Percentiles rank a stretch among this genome's conserved stretches.
These are phyloP conservation scores for Tetraodon nigroviridis DNA, from an alignment of 2,113 vertebrate species.

Conservation along the genomic window DNA sequence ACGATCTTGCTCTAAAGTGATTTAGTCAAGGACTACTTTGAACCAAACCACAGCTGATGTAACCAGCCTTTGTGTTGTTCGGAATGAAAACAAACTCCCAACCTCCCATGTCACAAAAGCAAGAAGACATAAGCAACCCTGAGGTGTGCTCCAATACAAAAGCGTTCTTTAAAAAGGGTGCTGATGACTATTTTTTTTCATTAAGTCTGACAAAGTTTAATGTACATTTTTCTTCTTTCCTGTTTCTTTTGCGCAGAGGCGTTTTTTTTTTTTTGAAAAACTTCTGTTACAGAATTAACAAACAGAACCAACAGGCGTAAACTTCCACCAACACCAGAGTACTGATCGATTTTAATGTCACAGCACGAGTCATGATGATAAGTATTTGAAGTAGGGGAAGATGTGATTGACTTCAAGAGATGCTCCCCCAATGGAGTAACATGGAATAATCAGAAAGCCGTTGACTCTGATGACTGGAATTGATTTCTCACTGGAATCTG, in stretches of 20 bases:
- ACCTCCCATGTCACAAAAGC: conserved; percentile 31
- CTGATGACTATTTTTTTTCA: neutral
- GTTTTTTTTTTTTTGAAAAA: neutral
- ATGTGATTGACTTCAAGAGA: too few relatives aligned
- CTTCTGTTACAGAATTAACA: too few relatives aligned
- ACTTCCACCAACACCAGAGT: conserved; percentile 3
- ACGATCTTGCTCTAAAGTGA: neutral
- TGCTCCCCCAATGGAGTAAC: neutral
- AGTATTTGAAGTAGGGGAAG: neutral
- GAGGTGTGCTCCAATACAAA: conserved; percentile 43
- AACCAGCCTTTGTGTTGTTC: conserved; percentile 44
- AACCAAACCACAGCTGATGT: conserved; percentile 37
- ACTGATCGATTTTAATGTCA: conserved; percentile 30
- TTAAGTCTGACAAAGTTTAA: conserved; percentile 33
- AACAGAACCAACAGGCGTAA: too few relatives aligned
- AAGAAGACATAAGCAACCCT: conserved; percentile 62
- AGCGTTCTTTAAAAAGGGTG: conserved; percentile 6
- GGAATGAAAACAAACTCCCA: conserved; percentile 33
- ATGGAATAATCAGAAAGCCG: conserved; percentile 29
- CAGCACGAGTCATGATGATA: conserved; percentile 47
- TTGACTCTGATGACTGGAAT: conserved; percentile 48
- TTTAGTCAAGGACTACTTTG: conserved; percentile 49
- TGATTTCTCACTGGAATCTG: conserved; percentile 40
- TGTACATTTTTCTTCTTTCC: neutral
- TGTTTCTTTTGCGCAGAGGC: neutral